phyloP scores from a whole-genome alignment of 2,888 invertebrate genomes.

The Drosophila fulvimacula region DNA sequence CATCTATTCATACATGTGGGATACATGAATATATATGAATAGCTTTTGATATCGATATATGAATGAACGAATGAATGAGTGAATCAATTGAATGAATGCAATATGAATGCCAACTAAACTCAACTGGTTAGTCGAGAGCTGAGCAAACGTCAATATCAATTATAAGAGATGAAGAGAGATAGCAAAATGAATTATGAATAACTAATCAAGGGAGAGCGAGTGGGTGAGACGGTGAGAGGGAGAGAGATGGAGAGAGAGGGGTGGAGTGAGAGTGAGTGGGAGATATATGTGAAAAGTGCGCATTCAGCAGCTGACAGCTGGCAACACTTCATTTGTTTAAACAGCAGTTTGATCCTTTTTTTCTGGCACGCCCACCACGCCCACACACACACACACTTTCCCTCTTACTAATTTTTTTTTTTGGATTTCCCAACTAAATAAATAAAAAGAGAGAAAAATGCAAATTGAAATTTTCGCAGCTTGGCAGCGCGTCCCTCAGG shows the following conservation, averaged over 20 bases:
- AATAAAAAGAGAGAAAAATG: slow-evolving; percentile 57
- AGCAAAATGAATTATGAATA: slow-evolving; percentile 53
- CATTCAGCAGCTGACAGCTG: slow-evolving; percentile 47
- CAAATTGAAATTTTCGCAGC: slow-evolving; percentile 75
- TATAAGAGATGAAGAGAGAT: slow-evolving; percentile 25
- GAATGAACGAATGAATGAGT: background rate
- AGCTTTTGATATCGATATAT: background rate
- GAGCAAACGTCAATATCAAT: slow-evolving; percentile 55
- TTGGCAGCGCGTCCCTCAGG: slow-evolving; percentile 59
- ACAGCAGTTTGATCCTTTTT: slow-evolving; percentile 48
- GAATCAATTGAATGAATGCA: background rate
- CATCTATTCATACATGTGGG: background rate
- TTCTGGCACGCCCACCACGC: background rate
- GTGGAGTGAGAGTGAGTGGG: background rate
- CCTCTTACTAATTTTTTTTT: slow-evolving; percentile 13
- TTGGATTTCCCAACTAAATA: slow-evolving; percentile 63
- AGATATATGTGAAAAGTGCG: slow-evolving; percentile 32
- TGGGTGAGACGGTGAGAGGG: background rate
- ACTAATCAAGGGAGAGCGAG: background rate
- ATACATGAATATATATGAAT: background rate
- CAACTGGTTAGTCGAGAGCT: slow-evolving; percentile 34
- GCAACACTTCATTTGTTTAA: slow-evolving; percentile 73
- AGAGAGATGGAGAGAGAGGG: background rate
- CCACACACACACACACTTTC: slow-evolving; percentile 8
- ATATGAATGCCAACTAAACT: slow-evolving; percentile 8